These are phyloP conservation scores for Delphinus delphis DNA, from an alignment of 2,113 vertebrate species.

Conservation along the genomic window DNA sequence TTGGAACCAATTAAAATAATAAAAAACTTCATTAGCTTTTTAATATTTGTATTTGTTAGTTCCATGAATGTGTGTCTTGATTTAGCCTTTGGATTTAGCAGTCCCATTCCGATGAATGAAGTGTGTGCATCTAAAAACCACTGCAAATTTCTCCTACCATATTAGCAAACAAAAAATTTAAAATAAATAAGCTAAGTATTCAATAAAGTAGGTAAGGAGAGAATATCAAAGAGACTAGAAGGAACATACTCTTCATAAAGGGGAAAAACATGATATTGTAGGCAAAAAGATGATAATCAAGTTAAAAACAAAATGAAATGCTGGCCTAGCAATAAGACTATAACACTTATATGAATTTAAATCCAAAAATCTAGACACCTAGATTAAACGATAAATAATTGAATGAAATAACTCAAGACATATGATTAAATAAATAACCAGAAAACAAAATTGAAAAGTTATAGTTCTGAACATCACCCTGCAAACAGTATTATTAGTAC, in stretches of 20 bases:
- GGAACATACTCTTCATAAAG: background rate
- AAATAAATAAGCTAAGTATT: background rate
- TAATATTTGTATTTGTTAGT: background rate
- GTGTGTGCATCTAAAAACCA: background rate
- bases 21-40: background rate
- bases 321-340: background rate
- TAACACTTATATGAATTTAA: background rate
- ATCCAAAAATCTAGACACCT: background rate
- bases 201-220: background rate
- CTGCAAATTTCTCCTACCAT: background rate
- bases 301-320: background rate
- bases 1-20: background rate
- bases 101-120: background rate
- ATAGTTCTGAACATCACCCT: background rate
- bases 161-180: background rate
- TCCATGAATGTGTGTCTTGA: background rate
- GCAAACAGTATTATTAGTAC: background rate
- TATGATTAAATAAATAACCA: background rate
- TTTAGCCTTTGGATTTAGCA: background rate
- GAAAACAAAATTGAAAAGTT: background rate
- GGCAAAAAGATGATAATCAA: constrained; percentile 8
- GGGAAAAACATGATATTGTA: background rate
- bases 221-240: background rate
- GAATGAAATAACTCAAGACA: background rate
- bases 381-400: background rate